Evolutionary conservation across 2,113 vertebrate species (phyloP).

Genomic region (Ahaetulla prasina): DNA sequence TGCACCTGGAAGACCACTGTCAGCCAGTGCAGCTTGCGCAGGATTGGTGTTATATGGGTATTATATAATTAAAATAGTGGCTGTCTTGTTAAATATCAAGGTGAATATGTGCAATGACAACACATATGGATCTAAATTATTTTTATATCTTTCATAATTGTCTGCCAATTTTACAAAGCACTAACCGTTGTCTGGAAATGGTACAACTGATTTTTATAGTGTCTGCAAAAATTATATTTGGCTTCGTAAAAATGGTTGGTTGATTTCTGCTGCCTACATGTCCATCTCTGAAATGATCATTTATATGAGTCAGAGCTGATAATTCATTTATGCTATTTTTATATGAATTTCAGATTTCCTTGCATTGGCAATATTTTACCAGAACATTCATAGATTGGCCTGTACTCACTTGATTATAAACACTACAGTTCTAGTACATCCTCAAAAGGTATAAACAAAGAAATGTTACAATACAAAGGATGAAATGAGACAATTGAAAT

Average conservation of each 20-base stretch:
- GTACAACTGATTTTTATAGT: constrained; percentile 1
- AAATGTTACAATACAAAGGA: neutral
- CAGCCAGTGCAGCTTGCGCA: no score
- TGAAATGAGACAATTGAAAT: neutral
- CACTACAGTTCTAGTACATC: neutral
- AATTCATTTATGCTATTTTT: constrained; percentile 10
- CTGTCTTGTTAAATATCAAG: constrained; percentile 19
- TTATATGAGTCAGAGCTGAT: neutral
- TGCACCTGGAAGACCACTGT: no score
- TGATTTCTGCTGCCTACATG: neutral
- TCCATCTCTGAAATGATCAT: constrained; percentile 4
- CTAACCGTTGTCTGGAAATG: neutral
- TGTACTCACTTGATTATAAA: constrained; percentile 22
- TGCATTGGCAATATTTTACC: constrained; percentile 32
- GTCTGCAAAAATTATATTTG: constrained; percentile 26
- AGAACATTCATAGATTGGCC: constrained; percentile 33
- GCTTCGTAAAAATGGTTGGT: neutral
- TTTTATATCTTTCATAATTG: neutral
- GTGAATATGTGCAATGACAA: constrained; percentile 1
- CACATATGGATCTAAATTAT: neutral
- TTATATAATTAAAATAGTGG: neutral
- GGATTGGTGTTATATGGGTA: no score
- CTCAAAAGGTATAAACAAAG: neutral
- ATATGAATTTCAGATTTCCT: constrained; percentile 21
- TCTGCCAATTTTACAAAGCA: neutral